phyloP scores from a whole-genome alignment of 2,888 invertebrate species.

The Bugulina stolonifera region DNA sequence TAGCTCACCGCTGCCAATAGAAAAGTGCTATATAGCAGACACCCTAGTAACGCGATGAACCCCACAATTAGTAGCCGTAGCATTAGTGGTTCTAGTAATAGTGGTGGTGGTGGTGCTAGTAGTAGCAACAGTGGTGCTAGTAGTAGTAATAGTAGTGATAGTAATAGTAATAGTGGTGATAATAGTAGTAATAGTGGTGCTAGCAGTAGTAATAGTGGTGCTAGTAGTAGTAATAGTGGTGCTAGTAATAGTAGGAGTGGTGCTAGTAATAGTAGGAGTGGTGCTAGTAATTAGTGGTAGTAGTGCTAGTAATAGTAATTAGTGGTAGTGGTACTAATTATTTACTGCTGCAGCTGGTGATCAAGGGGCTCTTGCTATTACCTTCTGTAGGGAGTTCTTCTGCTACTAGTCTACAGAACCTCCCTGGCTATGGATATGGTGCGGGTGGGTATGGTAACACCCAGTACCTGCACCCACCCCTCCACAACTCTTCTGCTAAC shows the following conservation, averaged over 20 bases:
- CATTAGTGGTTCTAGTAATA: not conserved
- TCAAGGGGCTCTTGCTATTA: not conserved
- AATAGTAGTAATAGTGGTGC: not conserved
- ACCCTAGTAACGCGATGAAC: no score
- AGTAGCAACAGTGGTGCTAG: not conserved
- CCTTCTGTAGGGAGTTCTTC: slow-evolving; percentile 16
- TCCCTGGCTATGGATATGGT: not conserved
- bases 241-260: not conserved
- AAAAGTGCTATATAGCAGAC: no score
- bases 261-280: not conserved
- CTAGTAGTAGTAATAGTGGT: not conserved
- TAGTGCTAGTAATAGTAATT: no score
- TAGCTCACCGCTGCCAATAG: no score
- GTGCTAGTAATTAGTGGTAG: not conserved
- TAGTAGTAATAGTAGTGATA: not conserved
- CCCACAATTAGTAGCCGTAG: not conserved
- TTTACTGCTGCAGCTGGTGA: not conserved
- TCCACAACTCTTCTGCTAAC: not conserved
- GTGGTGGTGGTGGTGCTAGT: not conserved
- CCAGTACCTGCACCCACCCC: slow-evolving; percentile 7
- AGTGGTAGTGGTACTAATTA: not conserved
- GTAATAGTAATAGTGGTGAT: not conserved
- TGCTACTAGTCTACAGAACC: not conserved
- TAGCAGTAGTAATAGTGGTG: not conserved
- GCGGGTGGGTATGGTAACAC: not conserved